A percentile compares a stretch with the other conserved stretches of the same genome.
phyloP scores from a whole-genome alignment of 2,888 invertebrate genomes.

The Coecobrya sp. region DNA sequence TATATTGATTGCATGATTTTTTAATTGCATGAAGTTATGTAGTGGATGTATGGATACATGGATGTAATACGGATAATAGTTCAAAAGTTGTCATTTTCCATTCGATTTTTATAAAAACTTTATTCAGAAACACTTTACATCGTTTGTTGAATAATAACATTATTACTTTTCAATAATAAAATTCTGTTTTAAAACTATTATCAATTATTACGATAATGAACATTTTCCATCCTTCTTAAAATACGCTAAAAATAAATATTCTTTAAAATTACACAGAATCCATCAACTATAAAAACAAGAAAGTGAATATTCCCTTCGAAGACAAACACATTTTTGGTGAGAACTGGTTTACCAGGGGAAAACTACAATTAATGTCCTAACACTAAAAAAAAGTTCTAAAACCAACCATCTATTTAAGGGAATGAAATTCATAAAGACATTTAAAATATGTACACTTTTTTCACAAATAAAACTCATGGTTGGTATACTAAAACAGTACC shows the following conservation, averaged over 20 bases:
- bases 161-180: conserved; percentile 3
- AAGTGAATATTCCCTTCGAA: neutral
- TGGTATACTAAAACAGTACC: neutral
- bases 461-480: neutral
- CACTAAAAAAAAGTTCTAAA: neutral
- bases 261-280: neutral
- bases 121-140: conserved; percentile 13
- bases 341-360: neutral
- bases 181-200: conserved; percentile 17
- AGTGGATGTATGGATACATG: too few species aligned
- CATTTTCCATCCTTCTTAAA: neutral
- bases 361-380: neutral
- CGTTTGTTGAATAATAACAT: conserved; percentile 10
- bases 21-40: too few species aligned
- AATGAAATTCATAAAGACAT: neutral
- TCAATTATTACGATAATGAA: neutral
- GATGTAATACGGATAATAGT: too few species aligned
- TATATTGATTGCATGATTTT: too few species aligned
- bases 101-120: conserved; percentile 45
- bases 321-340: conserved; percentile 17
- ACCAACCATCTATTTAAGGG: neutral
- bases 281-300: conserved; percentile 9
- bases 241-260: conserved; percentile 28
- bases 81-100: too few species aligned
- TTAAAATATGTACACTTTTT: neutral